Base-by-base conservation (phyloP, 2,113 vertebrate species). In the Oryzias javanicus region DNA sequence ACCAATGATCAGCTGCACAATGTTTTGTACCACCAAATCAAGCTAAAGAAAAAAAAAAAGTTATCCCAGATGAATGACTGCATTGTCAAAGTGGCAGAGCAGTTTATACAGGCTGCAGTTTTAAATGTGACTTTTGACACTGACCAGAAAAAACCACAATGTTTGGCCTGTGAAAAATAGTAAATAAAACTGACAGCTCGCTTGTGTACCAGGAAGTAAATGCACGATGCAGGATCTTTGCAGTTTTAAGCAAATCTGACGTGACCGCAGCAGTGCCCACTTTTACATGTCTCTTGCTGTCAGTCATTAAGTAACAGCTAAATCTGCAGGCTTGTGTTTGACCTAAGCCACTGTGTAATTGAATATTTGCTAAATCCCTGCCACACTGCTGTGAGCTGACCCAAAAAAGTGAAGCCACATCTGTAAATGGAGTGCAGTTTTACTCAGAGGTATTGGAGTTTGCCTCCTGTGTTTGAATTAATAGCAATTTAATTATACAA, bases 311-410 rank as follows among this genome's bases (percentile, higher is more conserved):
- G 62, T 61, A 79, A 73, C 63, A 48, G 77, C 80, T 86, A 85
- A 84, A 79, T 88, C 74, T 80, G 54, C 56, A 27, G 69, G 66
- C 60, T 80, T 80, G 64, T 59, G 81, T 82, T 70, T 70, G 58
- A 71, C 77, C 85, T 85, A 83, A 86, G 74, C 75, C 62, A 59
- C 52, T 74, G 77, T 89, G 84, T 86, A 86, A 89, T 86, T 83
- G 75, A 88, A 89, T 85, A 87, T 85, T 82, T 81, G 78, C 80
- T 74, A 77, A 86, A 85, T 82, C 80, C 77, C 61, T 12, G 18
- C 44, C 24, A 51, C 67, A 59, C 72, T 69, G 70, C 76, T 67
- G 80, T 76, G 82, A 81, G 60, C 68, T 85, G 80, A 84, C 85
- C 85, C 70, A 66, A 51, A 87, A 63, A 67, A 35, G 7, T 29